Base-by-base conservation (phyloP, 1,140 invertebrate genomes). In the Cylas formicarius region DNA sequence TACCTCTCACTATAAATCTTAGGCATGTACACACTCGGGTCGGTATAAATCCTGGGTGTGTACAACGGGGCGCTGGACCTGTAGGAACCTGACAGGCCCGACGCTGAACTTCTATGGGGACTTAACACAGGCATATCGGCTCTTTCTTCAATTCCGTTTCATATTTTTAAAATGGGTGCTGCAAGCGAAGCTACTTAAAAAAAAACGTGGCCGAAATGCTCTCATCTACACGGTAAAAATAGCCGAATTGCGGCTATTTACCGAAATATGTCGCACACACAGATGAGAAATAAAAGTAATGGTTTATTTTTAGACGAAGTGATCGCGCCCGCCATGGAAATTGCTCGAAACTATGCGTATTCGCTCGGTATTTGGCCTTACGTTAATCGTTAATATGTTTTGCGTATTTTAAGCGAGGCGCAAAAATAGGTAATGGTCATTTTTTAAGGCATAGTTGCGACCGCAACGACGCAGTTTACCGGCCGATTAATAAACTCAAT, bases 81-180 rank as follows among this genome's bases (percentile, higher is more conserved):
- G 47, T 72, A 75, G 0, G 72, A 71, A 0, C 72, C 70, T 2
- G 69, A 61, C 20, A 63, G 23, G 16, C 56, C 47, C 9, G 56
- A 63, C 38, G 65, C 64, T 11, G 58, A 60, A 22, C 61, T 63
- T 26, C 72, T 55, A 21, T 71, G 70, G 9, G 72, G 73, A 17
- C 73, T 75, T n/a, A 75, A 63, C 10, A 75, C 73, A 39, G 74
- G 73, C 74, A 76, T 76, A n/a, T n/a, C n/a, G n/a, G n/a, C n/a
- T n/a, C 54, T 58, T 73, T n/a, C n/a, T n/a, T n/a, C n/a, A n/a
- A n/a, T n/a, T n/a, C n/a, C n/a, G n/a, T n/a, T n/a, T n/a, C n/a
- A n/a, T n/a, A n/a, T n/a, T 46, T 29, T 48, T n/a, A n/a, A 20
- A 4, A 21, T 22, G 13, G 6, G 7, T 31, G 6, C 39, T 3